These are phyloP conservation scores for Sciurus niger DNA, from an alignment of 2,113 vertebrate genomes.

Conservation along the genomic window DNA sequence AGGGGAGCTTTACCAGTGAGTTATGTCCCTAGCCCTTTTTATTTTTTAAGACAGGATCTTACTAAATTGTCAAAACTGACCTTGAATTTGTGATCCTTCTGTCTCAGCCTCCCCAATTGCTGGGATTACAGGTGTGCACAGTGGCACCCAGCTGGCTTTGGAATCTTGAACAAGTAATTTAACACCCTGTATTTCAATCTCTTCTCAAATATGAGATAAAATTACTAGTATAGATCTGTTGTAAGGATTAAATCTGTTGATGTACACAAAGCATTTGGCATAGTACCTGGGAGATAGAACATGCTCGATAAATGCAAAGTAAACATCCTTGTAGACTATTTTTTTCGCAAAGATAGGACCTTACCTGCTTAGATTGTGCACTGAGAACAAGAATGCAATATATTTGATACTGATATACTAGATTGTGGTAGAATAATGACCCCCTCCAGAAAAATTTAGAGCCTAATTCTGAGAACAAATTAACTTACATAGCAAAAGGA, in stretches of 20 bases:
- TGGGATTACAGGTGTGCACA: too few species aligned
- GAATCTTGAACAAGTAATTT: background rate
- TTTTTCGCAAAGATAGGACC: background rate
- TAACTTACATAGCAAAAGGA: background rate
- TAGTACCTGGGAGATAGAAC: background rate
- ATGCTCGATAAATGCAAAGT: background rate
- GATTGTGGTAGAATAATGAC: background rate
- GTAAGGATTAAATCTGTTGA: slow-evolving; percentile 20
- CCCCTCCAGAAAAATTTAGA: background rate
- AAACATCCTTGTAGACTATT: background rate
- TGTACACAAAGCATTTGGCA: background rate
- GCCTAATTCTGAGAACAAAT: background rate
- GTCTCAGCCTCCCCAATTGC: too few species aligned
- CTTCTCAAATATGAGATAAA: background rate
- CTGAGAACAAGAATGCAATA: background rate
- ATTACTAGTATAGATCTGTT: background rate
- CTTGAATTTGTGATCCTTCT: too few species aligned
- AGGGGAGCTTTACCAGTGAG: too few species aligned
- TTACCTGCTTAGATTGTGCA: background rate
- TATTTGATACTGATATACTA: background rate
- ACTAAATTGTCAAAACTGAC: too few species aligned
- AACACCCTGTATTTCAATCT: background rate
- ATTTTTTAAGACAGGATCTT: too few species aligned
- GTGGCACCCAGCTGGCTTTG: background rate
- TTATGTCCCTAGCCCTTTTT: too few species aligned